Conservation (phyloP, 2,797 vertebrate species). For the Artibeus lituratus region DNA sequence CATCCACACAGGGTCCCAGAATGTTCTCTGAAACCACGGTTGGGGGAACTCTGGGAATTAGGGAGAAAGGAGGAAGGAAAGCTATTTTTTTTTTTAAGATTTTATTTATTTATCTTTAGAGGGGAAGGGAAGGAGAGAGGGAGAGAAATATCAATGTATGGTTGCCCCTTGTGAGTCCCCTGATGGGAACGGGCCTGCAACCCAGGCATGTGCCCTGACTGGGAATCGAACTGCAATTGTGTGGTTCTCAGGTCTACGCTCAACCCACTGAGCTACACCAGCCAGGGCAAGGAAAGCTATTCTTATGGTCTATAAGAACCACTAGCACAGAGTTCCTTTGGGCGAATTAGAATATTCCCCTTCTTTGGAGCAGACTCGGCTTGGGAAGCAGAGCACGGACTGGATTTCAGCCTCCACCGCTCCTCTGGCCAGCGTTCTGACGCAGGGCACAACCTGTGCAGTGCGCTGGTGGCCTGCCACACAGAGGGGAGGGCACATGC, state of each 20-base stretch:
- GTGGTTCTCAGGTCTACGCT: too few relatives aligned
- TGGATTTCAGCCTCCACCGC: not conserved
- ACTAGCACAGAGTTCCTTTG: not conserved
- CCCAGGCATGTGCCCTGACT: too few relatives aligned
- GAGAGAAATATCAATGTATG: too few relatives aligned
- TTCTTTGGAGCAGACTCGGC: not conserved
- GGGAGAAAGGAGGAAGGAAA: not conserved
- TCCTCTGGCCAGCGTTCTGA: not conserved
- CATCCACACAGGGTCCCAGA: not conserved
- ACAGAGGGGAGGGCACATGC: rapidly evolving
- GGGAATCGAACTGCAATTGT: too few relatives aligned
- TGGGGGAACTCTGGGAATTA: not conserved
- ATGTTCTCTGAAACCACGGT: too few relatives aligned
- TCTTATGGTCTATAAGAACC: not conserved
- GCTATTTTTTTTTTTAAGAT: not conserved
- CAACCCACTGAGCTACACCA: too few relatives aligned
- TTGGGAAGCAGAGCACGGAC: not conserved
- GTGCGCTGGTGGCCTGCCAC: not conserved
- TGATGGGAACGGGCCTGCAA: too few relatives aligned
- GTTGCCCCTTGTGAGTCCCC: too few relatives aligned
- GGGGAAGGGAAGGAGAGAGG: too few relatives aligned
- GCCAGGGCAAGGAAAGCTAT: not conserved
- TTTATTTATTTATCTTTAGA: too few relatives aligned
- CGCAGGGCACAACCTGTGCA: too few relatives aligned
- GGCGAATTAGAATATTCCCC: not conserved